Conservation (phyloP, 2,888 invertebrate species). For the Coelogynopora nodosa region DNA sequence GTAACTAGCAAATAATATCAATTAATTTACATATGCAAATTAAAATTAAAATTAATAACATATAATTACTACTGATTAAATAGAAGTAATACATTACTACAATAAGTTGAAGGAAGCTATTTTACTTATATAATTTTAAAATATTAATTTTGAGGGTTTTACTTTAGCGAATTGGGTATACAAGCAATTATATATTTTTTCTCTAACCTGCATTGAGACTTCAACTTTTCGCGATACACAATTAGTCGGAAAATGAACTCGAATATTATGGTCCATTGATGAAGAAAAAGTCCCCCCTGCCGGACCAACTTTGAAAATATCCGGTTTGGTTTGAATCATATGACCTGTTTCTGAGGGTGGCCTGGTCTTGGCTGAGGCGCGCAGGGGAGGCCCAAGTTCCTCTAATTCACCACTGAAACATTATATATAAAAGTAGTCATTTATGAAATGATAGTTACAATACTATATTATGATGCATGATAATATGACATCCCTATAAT, state of each 20-base stretch:
- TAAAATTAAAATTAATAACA: too few relatives aligned
- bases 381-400: slow-evolving; percentile 5
- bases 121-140: too few relatives aligned
- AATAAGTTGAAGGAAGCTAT: neutral
- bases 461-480: too few relatives aligned
- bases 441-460: too few relatives aligned
- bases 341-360: slow-evolving; percentile 28
- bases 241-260: slow-evolving; percentile 54
- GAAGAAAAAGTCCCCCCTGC: slow-evolving; percentile 56
- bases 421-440: too few relatives aligned
- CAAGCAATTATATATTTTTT: neutral
- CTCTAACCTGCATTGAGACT: slow-evolving; percentile 54
- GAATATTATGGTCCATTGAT: slow-evolving; percentile 52
- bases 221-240: slow-evolving; percentile 51
- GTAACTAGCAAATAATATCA: too few relatives aligned
- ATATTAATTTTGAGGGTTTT: too few relatives aligned
- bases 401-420: neutral
- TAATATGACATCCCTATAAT: too few relatives aligned
- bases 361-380: neutral
- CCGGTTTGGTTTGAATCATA: slow-evolving; percentile 38
- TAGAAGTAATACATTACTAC: neutral
- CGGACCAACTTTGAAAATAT: slow-evolving; percentile 53
- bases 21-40: too few relatives aligned
- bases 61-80: neutral
- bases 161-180: too few relatives aligned